These are phyloP conservation scores for Yoshiicerus persimilis DNA, from an alignment of 1,140 invertebrate species.

Conservation along the genomic window DNA sequence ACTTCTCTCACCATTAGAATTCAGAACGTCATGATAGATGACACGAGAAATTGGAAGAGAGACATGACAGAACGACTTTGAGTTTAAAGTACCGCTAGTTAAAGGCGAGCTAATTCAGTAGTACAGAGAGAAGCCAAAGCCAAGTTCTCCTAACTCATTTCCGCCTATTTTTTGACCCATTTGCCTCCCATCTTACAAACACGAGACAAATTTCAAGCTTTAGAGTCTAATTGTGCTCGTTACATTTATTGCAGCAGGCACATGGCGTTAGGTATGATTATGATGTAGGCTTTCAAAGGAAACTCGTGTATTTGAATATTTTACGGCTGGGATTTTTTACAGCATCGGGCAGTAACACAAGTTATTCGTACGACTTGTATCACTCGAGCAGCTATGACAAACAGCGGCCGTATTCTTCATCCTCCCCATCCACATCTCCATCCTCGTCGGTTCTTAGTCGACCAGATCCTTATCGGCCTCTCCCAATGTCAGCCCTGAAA, in stretches of 20 bases:
- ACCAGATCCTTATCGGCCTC: conserved; percentile 41
- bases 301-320: background rate
- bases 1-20: background rate
- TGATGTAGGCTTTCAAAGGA: background rate
- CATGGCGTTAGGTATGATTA: background rate
- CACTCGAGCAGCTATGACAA: background rate
- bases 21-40: background rate
- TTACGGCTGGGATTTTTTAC: conserved; percentile 6
- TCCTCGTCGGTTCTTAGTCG: conserved; percentile 23
- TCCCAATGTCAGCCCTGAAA: conserved; percentile 27
- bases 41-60: background rate
- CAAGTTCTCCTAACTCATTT: conserved; percentile 15
- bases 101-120: background rate
- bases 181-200: background rate
- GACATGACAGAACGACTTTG: background rate
- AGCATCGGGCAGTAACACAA: conserved; percentile 35
- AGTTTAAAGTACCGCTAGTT: conserved; percentile 1
- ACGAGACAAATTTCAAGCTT: background rate
- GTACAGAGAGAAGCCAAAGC: background rate
- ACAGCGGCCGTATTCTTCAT: conserved; percentile 7
- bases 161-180: background rate
- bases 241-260: background rate
- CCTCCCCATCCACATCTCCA: background rate
- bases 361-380: conserved; percentile 38
- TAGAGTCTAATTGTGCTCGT: background rate